These are phyloP conservation scores for Casuarius casuarius DNA, from an alignment of 2,113 vertebrate genomes.

Conservation along the genomic window DNA sequence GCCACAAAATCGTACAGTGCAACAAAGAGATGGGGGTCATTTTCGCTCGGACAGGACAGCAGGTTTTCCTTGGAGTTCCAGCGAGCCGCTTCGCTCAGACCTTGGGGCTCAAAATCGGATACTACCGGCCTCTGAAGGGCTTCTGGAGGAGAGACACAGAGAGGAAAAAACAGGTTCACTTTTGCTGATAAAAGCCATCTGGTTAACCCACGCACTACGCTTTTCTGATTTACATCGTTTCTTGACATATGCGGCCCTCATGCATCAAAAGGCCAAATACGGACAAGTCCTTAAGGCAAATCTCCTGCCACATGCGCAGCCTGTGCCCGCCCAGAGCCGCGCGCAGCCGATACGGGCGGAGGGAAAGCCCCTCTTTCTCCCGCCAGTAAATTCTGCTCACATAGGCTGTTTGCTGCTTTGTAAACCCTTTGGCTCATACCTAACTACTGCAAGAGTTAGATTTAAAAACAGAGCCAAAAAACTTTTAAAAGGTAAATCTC, in stretches of 20 bases:
- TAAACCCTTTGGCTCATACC: slow-evolving; percentile 27
- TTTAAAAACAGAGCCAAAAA: slow-evolving; percentile 31
- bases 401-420: not conserved
- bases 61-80: slow-evolving; percentile 99
- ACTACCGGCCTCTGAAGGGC: slow-evolving; percentile 92
- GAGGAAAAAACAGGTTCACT: slow-evolving; percentile 10
- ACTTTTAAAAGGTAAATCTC: slow-evolving; percentile 58
- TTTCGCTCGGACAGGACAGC: slow-evolving; percentile 94
- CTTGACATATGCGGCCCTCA: not conserved
- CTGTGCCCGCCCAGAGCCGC: not conserved
- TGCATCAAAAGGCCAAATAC: not conserved
- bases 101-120: slow-evolving; percentile 91
- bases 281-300: not conserved
- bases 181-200: slow-evolving; percentile 27
- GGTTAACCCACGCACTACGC: not conserved
- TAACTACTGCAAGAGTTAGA: slow-evolving; percentile 8
- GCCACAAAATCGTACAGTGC: slow-evolving; percentile 99
- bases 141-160: slow-evolving; percentile 76
- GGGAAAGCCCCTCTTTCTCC: not conserved
- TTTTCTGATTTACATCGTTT: not conserved
- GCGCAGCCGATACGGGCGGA: not conserved
- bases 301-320: not conserved
- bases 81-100: slow-evolving; percentile 93
- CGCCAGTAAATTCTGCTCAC: not conserved
- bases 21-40: slow-evolving; percentile 98